A percentile compares a stretch with the other conserved stretches of the same genome.
phyloP scores from a whole-genome alignment of 1,140 invertebrate species.

The Drosophila funebris region DNA sequence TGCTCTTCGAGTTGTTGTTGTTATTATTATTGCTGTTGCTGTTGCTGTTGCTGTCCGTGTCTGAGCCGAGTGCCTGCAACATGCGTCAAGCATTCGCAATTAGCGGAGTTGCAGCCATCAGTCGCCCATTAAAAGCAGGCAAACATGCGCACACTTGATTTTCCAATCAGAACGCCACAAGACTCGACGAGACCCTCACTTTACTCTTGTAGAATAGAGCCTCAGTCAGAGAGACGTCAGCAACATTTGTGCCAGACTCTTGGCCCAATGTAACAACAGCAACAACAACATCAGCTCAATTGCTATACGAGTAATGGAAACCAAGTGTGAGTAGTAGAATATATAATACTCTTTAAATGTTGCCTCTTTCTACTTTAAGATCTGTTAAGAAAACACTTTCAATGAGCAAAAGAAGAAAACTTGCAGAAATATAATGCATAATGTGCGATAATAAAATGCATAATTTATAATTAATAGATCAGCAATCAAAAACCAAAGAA shows the following conservation, averaged over 20 bases:
- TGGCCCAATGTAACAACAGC: conserved; percentile 46
- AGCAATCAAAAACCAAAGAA: too few relatives aligned
- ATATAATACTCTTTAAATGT: background rate
- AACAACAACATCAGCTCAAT: conserved; percentile 5
- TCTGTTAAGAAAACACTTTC: too few relatives aligned
- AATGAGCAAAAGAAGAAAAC: too few relatives aligned
- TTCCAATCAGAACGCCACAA: conserved; percentile 71
- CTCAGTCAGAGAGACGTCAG: conserved; percentile 59
- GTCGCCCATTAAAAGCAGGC: conserved; percentile 77
- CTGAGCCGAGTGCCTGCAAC: conserved; percentile 74
- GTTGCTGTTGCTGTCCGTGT: conserved; percentile 47
- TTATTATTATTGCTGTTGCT: background rate
- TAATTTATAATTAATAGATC: too few relatives aligned
- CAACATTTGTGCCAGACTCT: conserved; percentile 68
- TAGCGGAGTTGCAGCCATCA: conserved; percentile 73
- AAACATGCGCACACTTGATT: conserved; percentile 75
- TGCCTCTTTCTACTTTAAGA: background rate
- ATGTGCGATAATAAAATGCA: too few relatives aligned
- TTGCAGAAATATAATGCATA: too few relatives aligned
- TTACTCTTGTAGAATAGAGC: conserved; percentile 1
- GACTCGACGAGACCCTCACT: background rate
- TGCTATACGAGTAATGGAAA: conserved; percentile 18
- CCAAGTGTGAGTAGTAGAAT: background rate
- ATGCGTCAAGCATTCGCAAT: conserved; percentile 82
- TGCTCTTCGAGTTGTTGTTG: conserved; percentile 9